phyloP scores from a whole-genome alignment of 2,113 vertebrate genomes.

The Colinus virginianus region DNA sequence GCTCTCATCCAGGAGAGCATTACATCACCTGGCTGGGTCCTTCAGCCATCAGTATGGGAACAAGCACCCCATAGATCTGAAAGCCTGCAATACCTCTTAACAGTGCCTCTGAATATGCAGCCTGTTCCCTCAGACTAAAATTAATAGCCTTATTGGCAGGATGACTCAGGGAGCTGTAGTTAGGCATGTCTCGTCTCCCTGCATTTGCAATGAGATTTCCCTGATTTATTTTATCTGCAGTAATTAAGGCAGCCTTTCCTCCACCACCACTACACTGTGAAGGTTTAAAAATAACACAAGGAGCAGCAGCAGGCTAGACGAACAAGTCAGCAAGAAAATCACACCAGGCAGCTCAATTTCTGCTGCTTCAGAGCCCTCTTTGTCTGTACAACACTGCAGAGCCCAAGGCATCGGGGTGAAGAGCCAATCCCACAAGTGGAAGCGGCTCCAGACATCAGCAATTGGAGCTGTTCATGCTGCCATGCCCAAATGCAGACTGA shows the following conservation, averaged over 20 bases:
- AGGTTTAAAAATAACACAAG: conserved; percentile 64
- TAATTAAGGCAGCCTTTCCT: conserved; percentile 73
- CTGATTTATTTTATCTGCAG: conserved; percentile 82
- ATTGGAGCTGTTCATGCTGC: not conserved
- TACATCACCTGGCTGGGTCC: not conserved
- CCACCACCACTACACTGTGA: not conserved
- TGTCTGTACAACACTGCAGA: not conserved
- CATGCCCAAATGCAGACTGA: fast-evolving
- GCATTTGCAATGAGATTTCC: conserved; percentile 70
- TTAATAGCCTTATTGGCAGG: conserved; percentile 54
- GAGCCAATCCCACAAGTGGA: not conserved
- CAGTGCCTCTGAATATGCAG: not conserved
- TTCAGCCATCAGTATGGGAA: not conserved
- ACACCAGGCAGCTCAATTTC: not conserved
- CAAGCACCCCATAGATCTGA: not conserved
- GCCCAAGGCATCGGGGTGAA: not conserved
- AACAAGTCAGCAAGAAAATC: conserved; percentile 8
- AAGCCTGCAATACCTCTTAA: not conserved
- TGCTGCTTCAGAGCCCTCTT: not conserved
- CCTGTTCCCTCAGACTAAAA: conserved; percentile 15
- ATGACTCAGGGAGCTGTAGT: conserved; percentile 70
- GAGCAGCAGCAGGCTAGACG: not conserved
- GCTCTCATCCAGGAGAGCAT: not conserved
- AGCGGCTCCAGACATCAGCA: not conserved
- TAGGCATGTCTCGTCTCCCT: conserved; percentile 34